Evolutionary conservation across 2,888 invertebrate species (phyloP).

Genomic region (Pinctada fucata): DNA sequence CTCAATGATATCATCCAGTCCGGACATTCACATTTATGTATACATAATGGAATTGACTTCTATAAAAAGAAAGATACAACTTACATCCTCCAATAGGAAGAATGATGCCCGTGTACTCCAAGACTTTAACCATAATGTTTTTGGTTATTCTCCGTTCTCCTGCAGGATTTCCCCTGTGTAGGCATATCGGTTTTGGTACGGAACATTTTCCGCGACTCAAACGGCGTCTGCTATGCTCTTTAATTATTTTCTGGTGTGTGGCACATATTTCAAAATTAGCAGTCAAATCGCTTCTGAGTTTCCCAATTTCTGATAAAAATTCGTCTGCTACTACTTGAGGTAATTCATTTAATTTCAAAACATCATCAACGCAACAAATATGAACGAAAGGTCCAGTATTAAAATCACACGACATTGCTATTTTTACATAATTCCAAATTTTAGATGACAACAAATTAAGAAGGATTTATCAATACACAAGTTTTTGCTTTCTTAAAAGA

Average conservation of each 20-base stretch:
- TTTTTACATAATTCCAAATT: too few species aligned
- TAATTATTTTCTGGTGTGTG: neutral
- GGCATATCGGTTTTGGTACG: neutral
- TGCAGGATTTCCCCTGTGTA: neutral
- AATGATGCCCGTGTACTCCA: neutral
- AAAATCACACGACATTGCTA: neutral
- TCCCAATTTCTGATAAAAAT: conserved; percentile 2
- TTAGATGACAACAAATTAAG: too few species aligned
- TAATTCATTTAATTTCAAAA: neutral
- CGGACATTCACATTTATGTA: too few species aligned
- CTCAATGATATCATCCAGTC: too few species aligned
- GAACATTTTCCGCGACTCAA: neutral
- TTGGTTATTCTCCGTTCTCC: conserved; percentile 15
- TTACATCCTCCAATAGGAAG: conserved; percentile 1
- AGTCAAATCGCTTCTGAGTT: neutral
- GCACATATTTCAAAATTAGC: neutral
- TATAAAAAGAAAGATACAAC: too few species aligned
- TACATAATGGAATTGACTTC: too few species aligned
- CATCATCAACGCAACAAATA: neutral
- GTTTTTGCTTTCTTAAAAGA: too few species aligned
- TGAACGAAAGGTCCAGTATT: neutral
- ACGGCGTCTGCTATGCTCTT: neutral
- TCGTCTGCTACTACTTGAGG: neutral
- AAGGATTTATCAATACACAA: too few species aligned
- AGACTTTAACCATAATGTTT: neutral